Evolutionary conservation across 2,113 vertebrate species (phyloP).

Genomic region (Ailuropoda melanoleuca): DNA sequence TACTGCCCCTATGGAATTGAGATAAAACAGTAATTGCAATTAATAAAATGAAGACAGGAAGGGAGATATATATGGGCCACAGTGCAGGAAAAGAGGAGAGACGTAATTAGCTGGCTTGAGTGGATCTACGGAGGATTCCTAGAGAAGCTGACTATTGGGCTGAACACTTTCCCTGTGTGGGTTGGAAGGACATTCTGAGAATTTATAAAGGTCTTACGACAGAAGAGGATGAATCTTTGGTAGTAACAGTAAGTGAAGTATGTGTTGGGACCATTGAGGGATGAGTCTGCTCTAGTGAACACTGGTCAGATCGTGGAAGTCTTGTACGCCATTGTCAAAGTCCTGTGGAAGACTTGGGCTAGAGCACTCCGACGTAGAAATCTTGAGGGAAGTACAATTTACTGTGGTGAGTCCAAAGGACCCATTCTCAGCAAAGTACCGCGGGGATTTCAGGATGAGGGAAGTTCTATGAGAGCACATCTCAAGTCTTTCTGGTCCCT

Average conservation of each 20-base stretch:
- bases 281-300: background rate
- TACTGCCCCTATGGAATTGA: slow-evolving; percentile 24
- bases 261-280: background rate
- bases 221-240: background rate
- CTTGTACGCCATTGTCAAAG: background rate
- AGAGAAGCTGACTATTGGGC: background rate
- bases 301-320: background rate
- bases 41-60: slow-evolving; percentile 49
- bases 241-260: background rate
- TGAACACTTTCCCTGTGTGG: background rate
- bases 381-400: background rate
- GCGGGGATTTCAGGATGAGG: background rate
- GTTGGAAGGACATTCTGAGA: background rate
- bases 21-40: slow-evolving; percentile 57
- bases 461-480: background rate
- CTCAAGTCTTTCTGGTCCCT: background rate
- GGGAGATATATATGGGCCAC: background rate
- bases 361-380: background rate
- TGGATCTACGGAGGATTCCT: background rate
- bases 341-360: background rate
- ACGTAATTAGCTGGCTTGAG: slow-evolving; percentile 27
- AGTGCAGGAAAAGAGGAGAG: background rate
- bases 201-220: background rate
- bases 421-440: background rate
- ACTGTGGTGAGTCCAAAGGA: background rate